These are phyloP conservation scores for Calameuta idolon DNA, from an alignment of 2,888 invertebrate genomes.

Conservation along the genomic window DNA sequence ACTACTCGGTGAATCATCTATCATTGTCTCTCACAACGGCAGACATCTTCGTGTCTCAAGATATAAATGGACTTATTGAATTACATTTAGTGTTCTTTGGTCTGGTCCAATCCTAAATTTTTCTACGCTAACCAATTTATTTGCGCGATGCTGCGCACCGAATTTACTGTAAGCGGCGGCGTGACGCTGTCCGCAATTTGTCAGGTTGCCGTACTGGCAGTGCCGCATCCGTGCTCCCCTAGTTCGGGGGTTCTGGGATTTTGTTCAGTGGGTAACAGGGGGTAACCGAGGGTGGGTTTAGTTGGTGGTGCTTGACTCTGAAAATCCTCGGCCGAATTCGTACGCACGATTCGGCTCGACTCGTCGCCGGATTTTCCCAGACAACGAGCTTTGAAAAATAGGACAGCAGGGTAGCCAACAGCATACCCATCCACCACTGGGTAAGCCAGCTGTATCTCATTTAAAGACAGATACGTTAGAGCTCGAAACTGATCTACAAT, in stretches of 20 bases:
- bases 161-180: slow-evolving; percentile 18
- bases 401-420: not conserved
- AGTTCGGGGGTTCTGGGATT: not conserved
- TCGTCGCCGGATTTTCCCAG: not conserved
- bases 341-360: not conserved
- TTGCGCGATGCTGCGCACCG: not conserved
- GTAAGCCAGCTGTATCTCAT: not conserved
- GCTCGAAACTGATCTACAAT: not conserved
- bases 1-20: too few relatives aligned
- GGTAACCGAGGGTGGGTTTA: not conserved
- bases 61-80: too few relatives aligned
- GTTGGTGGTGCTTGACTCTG: not conserved
- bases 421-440: not conserved
- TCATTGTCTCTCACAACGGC: too few relatives aligned
- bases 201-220: slow-evolving; percentile 11
- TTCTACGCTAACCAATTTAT: not conserved
- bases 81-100: not conserved
- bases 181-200: slow-evolving; percentile 26
- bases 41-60: too few relatives aligned
- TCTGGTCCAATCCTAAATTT: not conserved
- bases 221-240: not conserved
- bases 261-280: not conserved
- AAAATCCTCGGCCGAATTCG: not conserved
- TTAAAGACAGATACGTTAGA: not conserved
- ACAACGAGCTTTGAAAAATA: not conserved